Evolutionary conservation across 92 coral and sea anemone genomes (phyloP).

Genomic region (Bergia sp.): DNA sequence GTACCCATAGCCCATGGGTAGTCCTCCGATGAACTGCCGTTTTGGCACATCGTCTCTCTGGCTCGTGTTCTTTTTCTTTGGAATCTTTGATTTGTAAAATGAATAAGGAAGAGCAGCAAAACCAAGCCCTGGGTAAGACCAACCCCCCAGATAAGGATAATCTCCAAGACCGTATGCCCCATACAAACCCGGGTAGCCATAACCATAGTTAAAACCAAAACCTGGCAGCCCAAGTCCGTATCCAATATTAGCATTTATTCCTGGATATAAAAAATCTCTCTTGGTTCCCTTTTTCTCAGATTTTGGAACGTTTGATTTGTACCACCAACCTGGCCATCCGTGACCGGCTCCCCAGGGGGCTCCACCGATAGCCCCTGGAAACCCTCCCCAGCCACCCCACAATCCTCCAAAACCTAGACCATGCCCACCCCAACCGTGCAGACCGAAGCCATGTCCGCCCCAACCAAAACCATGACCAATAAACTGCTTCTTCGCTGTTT

Average conservation of each 20-base stretch:
- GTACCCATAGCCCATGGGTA: slow-evolving; percentile 76
- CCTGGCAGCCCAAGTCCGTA: slow-evolving; percentile 51
- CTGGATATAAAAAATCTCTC: slow-evolving; percentile 45
- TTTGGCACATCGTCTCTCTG: slow-evolving; percentile 67
- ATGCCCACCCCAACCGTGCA: slow-evolving; percentile 50
- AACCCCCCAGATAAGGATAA: slow-evolving; percentile 23
- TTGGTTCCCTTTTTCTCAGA: slow-evolving; percentile 25
- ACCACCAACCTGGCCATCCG: slow-evolving; percentile 94
- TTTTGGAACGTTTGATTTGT: slow-evolving; percentile 63
- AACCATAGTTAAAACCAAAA: slow-evolving; percentile 17
- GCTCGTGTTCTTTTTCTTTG: slow-evolving; percentile 58
- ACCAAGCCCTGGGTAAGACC: slow-evolving; percentile 15
- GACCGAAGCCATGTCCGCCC: slow-evolving; percentile 40
- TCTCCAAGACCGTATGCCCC: slow-evolving; percentile 42
- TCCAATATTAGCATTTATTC: slow-evolving; percentile 54
- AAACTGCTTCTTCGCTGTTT: slow-evolving; percentile 66
- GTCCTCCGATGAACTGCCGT: slow-evolving; percentile 67
- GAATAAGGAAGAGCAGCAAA: slow-evolving; percentile 39
- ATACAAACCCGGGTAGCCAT: slow-evolving; percentile 39
- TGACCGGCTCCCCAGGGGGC: slow-evolving; percentile 70
- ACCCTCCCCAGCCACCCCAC: slow-evolving; percentile 55
- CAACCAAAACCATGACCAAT: slow-evolving; percentile 38
- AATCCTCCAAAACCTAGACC: slow-evolving; percentile 70
- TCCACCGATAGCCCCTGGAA: slow-evolving; percentile 50
- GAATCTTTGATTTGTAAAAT: slow-evolving; percentile 73